Conservation (phyloP, 2,113 vertebrate genomes). For the Anoura caudifer region DNA sequence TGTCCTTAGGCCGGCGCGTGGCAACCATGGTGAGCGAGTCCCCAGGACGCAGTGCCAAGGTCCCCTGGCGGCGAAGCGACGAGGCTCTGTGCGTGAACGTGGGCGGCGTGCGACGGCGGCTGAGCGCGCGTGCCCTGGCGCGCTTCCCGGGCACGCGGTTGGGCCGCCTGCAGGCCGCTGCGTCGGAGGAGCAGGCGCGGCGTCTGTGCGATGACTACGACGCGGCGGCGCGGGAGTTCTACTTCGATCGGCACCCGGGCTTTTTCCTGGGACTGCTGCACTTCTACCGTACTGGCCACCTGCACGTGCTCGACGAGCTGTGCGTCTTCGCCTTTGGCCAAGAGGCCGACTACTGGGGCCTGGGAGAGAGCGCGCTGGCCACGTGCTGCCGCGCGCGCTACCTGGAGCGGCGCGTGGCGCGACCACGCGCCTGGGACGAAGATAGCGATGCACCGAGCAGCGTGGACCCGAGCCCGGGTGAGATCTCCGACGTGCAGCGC, state of each 20-base stretch:
- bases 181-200: slow-evolving; percentile 93
- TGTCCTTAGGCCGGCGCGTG: background rate
- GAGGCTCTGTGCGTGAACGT: slow-evolving; percentile 93
- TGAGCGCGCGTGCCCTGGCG: slow-evolving; percentile 89
- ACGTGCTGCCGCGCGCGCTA: slow-evolving; percentile 96
- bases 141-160: slow-evolving; percentile 95
- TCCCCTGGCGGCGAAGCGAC: slow-evolving; percentile 71
- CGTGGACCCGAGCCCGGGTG: slow-evolving; percentile 92
- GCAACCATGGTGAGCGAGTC: slow-evolving; percentile 52
- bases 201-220: slow-evolving; percentile 99
- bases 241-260: slow-evolving; percentile 94
- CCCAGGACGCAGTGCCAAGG: background rate
- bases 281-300: slow-evolving; percentile 96
- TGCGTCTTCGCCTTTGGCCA: slow-evolving; percentile 99
- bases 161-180: slow-evolving; percentile 92
- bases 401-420: slow-evolving; percentile 93
- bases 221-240: slow-evolving; percentile 91
- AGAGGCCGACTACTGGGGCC: slow-evolving; percentile 99
- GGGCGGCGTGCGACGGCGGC: slow-evolving; percentile 90
- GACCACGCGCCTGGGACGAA: slow-evolving; percentile 90
- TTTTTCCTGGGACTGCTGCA: slow-evolving; percentile 95
- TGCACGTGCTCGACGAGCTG: slow-evolving; percentile 97
- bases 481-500: slow-evolving; percentile 94
- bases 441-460: slow-evolving; percentile 98
- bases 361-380: slow-evolving; percentile 96